Evolutionary conservation across 2,113 vertebrate species (phyloP), one percentile per base, ranked within the genome.

Genomic region (Tachuris rubrigastra): DNA sequence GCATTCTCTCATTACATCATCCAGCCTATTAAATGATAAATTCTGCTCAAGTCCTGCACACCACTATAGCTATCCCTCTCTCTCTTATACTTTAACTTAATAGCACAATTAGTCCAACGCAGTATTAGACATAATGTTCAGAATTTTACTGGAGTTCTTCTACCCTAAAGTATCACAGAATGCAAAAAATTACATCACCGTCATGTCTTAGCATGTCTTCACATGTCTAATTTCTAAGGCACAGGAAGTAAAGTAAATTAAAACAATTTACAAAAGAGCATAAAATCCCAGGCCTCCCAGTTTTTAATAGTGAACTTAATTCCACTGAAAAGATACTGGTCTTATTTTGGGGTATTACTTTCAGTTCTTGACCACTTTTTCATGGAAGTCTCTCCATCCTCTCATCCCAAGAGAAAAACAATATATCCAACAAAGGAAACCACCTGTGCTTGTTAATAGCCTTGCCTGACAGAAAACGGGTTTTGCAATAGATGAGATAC

Each of bases 401-500:
- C 22, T 22, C 4, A 67, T 6, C 8, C 18, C 31, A 69, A 44
- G 30, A 86, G 39, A 47, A 91, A 74, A 96, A 42, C 44, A 86
- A 60, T 46, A 35, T 37, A 93, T 52, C 75, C n/a, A 56, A n/a
- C 47, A 65, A 58, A 77, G 37, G 27, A 96, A 93, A 68, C 50
- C n/a, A 85, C 39, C 22, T 60, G 33, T 80, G 66, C 31, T 85
- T 82, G 81, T 91, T 50, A 80, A 94, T 55, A 93, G 56, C 52
- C n/a, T 92, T 68, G 66, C 14, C 66, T 89, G 52, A 90, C 73
- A 94, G 83, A 90, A 76, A 88, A 73, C 4, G 89, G 62, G 60
- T 85, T 56, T 88, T 78, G 28, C 73, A 78, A 95, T 60, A 85
- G 53, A 82, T 85, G 83, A 97, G 63, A 22, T 68, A 91, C 35